Conservation (phyloP, 2,888 invertebrate species). For the Noctua comes region DNA sequence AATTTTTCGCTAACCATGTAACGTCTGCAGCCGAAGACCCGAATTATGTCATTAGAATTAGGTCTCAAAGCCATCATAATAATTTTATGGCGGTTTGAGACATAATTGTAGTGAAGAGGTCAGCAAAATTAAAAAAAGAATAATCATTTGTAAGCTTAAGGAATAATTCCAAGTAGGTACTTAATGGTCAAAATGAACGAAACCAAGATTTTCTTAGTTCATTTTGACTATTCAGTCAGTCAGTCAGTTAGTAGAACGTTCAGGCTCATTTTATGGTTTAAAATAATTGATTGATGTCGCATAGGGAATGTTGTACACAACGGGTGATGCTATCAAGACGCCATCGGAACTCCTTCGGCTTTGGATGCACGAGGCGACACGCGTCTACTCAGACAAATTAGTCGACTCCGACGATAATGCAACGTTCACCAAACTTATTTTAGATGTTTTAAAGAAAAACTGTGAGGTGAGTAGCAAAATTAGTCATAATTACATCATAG, state of each 20-base stretch:
- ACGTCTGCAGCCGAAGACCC: neutral
- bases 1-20: neutral
- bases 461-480: conserved; percentile 88
- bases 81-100: neutral
- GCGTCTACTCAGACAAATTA: conserved; percentile 98
- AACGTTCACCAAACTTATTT: conserved; percentile 92
- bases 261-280: neutral
- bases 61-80: too few species aligned
- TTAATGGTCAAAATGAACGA: too few species aligned
- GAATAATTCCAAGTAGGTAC: neutral
- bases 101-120: neutral
- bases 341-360: conserved; percentile 94
- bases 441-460: conserved; percentile 94
- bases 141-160: neutral
- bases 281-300: neutral
- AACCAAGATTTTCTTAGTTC: too few species aligned
- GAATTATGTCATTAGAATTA: neutral
- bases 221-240: neutral
- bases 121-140: too few species aligned
- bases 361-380: conserved; percentile 97
- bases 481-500: neutral
- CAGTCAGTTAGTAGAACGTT: neutral
- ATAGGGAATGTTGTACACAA: conserved; percentile 96
- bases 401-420: conserved; percentile 95
- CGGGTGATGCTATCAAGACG: conserved; percentile 93